Evolutionary conservation across 2,888 invertebrate genomes (phyloP).

Genomic region (Digitonthophagus gazella): DNA sequence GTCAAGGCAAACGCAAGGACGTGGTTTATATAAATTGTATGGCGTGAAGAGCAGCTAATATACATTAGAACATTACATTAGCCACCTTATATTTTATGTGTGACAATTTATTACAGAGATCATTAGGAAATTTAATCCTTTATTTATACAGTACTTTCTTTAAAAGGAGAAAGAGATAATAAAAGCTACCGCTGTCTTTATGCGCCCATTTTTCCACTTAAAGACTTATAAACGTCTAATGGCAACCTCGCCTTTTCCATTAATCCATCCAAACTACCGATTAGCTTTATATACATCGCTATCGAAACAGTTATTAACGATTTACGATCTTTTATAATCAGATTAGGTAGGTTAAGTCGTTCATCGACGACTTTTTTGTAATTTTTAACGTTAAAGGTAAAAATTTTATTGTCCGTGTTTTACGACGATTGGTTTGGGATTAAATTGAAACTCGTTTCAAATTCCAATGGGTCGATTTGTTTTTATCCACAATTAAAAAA

Average conservation of each 20-base stretch:
- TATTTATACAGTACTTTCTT: too few species aligned
- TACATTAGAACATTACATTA: too few species aligned
- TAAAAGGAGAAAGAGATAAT: background rate
- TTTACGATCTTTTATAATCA: too few species aligned
- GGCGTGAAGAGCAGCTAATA: too few species aligned
- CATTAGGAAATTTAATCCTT: too few species aligned
- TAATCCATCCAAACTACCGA: background rate
- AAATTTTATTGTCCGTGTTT: too few species aligned
- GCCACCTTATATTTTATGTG: too few species aligned
- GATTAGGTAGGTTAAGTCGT: too few species aligned
- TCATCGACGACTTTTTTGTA: background rate
- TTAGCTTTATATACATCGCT: background rate
- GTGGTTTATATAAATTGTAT: too few species aligned
- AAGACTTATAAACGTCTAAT: background rate
- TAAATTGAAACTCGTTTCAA: background rate
- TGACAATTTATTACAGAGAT: too few species aligned
- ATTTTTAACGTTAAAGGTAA: background rate
- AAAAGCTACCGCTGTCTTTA: background rate
- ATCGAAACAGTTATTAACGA: background rate
- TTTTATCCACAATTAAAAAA: background rate
- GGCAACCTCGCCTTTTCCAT: background rate
- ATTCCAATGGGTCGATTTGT: background rate
- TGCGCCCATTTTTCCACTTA: background rate
- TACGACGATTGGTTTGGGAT: background rate
- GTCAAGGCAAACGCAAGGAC: too few species aligned